Conservation (phyloP, 2,113 vertebrate genomes). For the Peromyscus maniculatus region DNA sequence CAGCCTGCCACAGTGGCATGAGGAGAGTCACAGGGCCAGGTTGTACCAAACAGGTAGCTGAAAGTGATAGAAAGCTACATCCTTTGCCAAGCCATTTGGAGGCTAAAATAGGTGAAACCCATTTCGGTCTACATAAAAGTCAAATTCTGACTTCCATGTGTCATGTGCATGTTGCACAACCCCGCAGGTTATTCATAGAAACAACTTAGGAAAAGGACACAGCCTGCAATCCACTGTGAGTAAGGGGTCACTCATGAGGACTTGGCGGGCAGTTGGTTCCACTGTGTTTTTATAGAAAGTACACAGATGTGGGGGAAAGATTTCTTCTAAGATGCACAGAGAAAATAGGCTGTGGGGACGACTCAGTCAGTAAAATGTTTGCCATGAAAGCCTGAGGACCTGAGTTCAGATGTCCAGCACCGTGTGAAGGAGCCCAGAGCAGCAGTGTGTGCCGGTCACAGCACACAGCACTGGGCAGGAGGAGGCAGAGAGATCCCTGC, state of each 20-base stretch:
- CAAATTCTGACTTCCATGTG: conserved; percentile 53
- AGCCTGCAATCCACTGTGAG: not conserved
- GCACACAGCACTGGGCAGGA: too few species aligned
- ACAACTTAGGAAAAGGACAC: conserved; percentile 36
- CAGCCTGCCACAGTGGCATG: not conserved
- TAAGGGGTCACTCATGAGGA: not conserved
- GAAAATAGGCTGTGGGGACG: not conserved
- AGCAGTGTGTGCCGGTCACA: not conserved
- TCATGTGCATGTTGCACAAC: conserved; percentile 60
- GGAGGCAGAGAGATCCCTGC: not conserved
- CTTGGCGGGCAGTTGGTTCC: not conserved
- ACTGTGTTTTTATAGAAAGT: not conserved
- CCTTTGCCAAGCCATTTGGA: conserved; percentile 61
- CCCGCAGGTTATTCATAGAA: conserved; percentile 59
- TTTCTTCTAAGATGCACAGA: not conserved
- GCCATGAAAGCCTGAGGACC: not conserved
- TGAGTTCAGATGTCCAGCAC: not conserved
- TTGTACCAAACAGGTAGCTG: conserved; percentile 11
- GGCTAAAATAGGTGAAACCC: conserved; percentile 3
- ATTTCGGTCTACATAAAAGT: conserved; percentile 53
- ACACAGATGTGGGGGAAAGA: not conserved
- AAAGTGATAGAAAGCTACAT: not conserved
- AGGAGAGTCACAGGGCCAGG: not conserved
- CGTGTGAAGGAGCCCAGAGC: not conserved
- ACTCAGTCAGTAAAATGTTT: too few species aligned